These are phyloP conservation scores for Uloborus diversus DNA, from an alignment of 1,140 invertebrate genomes.

Conservation along the genomic window DNA sequence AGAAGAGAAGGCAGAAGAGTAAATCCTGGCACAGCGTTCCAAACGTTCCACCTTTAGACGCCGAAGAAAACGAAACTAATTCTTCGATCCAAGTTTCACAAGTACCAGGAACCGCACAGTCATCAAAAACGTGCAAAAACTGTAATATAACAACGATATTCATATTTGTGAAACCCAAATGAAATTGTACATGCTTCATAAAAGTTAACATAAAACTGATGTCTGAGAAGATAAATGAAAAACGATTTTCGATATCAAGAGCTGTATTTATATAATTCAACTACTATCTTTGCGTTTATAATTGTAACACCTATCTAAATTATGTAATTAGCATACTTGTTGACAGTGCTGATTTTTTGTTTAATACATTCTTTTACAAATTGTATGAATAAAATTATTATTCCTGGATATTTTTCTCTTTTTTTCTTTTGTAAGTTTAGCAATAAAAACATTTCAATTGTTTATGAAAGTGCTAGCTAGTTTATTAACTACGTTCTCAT, in stretches of 20 bases:
- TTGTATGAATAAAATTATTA: conserved; percentile 32
- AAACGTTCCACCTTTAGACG: conserved; percentile 45
- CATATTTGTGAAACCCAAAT: too few relatives aligned
- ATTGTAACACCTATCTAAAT: background rate
- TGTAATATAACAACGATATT: too few relatives aligned
- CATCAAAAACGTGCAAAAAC: background rate
- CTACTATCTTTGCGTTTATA: background rate
- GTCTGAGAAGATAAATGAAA: too few relatives aligned
- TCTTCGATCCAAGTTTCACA: background rate
- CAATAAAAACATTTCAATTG: too few relatives aligned
- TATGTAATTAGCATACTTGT: conserved; percentile 23
- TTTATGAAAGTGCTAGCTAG: too few relatives aligned
- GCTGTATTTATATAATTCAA: conserved; percentile 3
- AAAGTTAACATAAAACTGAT: too few relatives aligned
- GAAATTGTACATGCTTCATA: too few relatives aligned
- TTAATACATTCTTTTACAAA: conserved; percentile 30
- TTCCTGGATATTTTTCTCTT: conserved; percentile 16
- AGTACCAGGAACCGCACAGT: background rate
- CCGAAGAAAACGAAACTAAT: background rate
- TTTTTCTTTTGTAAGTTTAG: conserved; percentile 17
- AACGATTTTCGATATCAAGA: too few relatives aligned
- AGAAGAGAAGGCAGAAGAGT: conserved; percentile 37
- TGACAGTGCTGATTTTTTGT: conserved; percentile 13
- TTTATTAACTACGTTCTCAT: too few relatives aligned
- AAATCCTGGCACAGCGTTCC: conserved; percentile 4